Percentiles rank a stretch among this genome's conserved stretches.
phyloP scores from a whole-genome alignment of 2,113 vertebrate species.

The Cairina moschata region DNA sequence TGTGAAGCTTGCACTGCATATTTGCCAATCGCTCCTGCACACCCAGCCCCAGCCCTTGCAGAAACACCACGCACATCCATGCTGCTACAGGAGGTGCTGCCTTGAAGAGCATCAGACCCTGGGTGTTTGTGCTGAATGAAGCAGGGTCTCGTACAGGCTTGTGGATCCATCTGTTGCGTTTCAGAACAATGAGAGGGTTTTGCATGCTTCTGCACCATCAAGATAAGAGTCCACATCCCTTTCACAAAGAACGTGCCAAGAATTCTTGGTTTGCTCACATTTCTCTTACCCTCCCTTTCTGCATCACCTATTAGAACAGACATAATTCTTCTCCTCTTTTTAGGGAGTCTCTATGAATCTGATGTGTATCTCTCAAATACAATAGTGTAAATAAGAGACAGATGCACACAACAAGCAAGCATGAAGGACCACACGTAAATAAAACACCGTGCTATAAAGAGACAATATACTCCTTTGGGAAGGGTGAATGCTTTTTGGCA shows the following conservation, averaged over 20 bases:
- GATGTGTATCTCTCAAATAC: not conserved
- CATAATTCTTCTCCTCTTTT: not conserved
- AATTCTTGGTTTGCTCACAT: not conserved
- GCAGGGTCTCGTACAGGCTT: not conserved
- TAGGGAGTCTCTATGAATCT: not conserved
- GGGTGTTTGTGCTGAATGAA: not conserved
- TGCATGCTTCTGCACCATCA: not conserved
- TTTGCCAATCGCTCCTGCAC: not conserved
- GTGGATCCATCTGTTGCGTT: not conserved
- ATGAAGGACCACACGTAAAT: not conserved
- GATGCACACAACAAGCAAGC: not conserved
- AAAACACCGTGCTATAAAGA: not conserved
- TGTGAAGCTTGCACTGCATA: not conserved
- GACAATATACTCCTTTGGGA: not conserved
- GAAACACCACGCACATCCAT: not conserved
- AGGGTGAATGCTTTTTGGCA: not conserved
- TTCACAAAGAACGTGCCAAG: not conserved
- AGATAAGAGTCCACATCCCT: not conserved
- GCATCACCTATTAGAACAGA: not conserved
- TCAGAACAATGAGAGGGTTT: not conserved
- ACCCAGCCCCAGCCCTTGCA: not conserved
- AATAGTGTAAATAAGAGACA: not conserved
- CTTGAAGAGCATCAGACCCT: not conserved
- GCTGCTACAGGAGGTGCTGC: not conserved
- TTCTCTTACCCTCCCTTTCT: not conserved